Evolutionary conservation across 1,140 invertebrate genomes (phyloP), one percentile per base, ranked within the genome.

Genomic region (Bilobella aurantiaca): DNA sequence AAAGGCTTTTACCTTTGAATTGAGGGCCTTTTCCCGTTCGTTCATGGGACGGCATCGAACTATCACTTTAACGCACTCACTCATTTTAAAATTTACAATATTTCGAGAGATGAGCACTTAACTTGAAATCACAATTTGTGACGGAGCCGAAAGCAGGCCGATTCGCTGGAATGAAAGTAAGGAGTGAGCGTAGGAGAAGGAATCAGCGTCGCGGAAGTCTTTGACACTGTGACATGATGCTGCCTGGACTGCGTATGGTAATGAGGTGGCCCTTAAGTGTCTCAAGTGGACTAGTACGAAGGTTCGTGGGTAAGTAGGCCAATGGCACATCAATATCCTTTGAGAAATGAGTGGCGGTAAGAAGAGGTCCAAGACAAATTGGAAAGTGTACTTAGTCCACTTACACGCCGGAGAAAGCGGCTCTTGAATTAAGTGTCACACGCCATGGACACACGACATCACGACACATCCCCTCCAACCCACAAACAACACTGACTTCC

Each of bases 31-130:
- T 79, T 92, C 90, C 70, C 86, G 80, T 59, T 79, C 77, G 79
- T 91, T 92, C 83, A 93, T 89, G 21, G 93, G 93, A 34, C 93
- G 85, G 82, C 92, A 96, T 79, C 92, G 81, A 66, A 93, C 90
- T 56, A 94, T 88, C 21, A 95, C 91, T 80, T 90, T 91, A 25
- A 95, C 91, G 69, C 87, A 83, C 80, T 95, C 92, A 53, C 86
- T 83, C 84, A 85, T 85, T 75, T 65, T 73, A 34, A 28, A 27
- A 0, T 14, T 47, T 27, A 58, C 57, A 8, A 8, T 18, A 14
- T 8, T 58, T 12, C 16, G 49, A 53, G 5, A 53, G 49, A 14
- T 53, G 49, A 53, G 49, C 49, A 18, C 49, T 53, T 23, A 12
- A 16, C 21, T 5, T 53, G 25, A 3, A 12, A 53, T 8, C 8